Conservation (phyloP, 2,113 vertebrate species). For the Malurus cyaneus region DNA sequence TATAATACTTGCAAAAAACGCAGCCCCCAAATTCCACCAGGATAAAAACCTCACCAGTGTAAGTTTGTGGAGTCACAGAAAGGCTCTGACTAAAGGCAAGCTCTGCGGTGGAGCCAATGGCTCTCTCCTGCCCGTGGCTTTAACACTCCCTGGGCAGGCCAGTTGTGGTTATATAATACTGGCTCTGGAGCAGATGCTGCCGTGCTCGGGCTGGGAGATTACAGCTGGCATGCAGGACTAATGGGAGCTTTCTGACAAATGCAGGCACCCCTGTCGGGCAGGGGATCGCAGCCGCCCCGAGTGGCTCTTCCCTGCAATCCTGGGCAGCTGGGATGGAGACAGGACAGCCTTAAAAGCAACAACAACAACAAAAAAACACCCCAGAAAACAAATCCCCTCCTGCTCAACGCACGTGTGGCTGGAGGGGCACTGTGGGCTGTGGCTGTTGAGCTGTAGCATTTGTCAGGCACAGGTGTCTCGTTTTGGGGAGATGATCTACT, state of each 20-base stretch:
- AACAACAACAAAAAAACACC: rapidly evolving
- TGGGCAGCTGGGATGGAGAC: neutral
- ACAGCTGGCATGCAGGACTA: slow-evolving; percentile 54
- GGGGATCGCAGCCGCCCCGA: neutral
- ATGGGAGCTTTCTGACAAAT: slow-evolving; percentile 59
- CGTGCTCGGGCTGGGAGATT: slow-evolving; percentile 34
- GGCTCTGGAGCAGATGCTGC: slow-evolving; percentile 60
- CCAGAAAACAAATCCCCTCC: neutral
- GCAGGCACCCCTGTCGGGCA: neutral
- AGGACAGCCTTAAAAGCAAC: neutral
- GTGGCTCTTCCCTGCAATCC: neutral
- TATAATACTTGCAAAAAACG: neutral
- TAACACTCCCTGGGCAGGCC: neutral
- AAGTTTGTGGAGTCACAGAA: neutral
- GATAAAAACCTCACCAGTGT: rapidly evolving
- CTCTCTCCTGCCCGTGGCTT: neutral
- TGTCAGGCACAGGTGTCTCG: neutral
- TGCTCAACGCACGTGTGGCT: rapidly evolving
- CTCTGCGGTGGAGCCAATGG: neutral
- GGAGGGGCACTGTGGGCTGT: neutral
- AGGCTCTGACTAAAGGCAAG: neutral
- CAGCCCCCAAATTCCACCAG: neutral
- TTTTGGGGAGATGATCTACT: neutral
- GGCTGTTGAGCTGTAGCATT: neutral
- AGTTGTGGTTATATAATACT: slow-evolving; percentile 65